A percentile compares a stretch with the other conserved stretches of the same genome.
Conservation (phyloP, 2,797 vertebrate species). For the Sebastes paucispinis region DNA sequence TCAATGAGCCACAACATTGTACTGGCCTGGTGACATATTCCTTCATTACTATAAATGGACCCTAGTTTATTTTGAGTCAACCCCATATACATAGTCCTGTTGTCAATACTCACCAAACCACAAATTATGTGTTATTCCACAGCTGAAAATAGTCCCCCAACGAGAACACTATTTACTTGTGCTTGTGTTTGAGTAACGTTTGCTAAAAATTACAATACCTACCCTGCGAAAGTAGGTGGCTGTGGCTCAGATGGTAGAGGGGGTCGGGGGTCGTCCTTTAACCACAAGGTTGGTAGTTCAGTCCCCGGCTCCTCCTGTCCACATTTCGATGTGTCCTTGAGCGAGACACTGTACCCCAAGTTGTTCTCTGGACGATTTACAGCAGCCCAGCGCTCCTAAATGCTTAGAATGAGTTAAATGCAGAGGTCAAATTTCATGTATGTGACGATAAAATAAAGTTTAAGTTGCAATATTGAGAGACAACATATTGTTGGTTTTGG, state of each 20-base stretch:
- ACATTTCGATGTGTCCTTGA: too few species aligned
- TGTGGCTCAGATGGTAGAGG: background rate
- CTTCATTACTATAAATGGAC: background rate
- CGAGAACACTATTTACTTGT: background rate
- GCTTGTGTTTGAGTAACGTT: background rate
- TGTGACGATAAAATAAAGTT: too few species aligned
- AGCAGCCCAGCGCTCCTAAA: too few species aligned
- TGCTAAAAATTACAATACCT: accelerated
- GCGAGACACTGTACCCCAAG: accelerated
- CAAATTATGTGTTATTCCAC: background rate
- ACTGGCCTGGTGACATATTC: background rate
- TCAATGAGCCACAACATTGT: background rate
- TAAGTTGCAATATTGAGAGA: too few species aligned
- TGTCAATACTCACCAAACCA: background rate
- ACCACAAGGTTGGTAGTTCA: background rate
- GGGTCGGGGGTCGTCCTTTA: background rate
- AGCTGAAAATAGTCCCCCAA: background rate
- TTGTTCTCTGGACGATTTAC: too few species aligned
- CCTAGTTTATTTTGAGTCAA: background rate
- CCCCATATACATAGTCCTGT: background rate
- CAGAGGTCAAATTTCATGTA: too few species aligned
- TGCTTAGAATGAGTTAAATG: accelerated
- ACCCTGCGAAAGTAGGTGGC: accelerated
- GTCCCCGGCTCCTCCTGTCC: accelerated
- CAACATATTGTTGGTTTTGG: too few species aligned